Conservation (phyloP, 2,888 invertebrate genomes). For the Allacma fusca region DNA sequence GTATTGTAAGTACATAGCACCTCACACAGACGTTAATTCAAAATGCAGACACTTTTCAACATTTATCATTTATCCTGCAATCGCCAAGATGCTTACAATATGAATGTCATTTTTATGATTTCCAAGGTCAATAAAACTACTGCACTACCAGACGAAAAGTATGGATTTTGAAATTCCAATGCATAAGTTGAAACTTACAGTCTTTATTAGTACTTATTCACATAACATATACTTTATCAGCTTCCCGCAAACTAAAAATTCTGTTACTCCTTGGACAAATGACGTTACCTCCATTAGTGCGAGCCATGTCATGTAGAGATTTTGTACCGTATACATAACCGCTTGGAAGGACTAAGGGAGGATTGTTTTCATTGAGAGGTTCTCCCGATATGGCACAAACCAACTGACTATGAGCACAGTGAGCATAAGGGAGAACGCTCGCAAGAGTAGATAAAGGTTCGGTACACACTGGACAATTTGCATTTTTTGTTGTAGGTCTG, state of each 20-base stretch:
- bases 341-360: slow-evolving; percentile 98
- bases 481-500: slow-evolving; percentile 70
- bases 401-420: slow-evolving; percentile 93
- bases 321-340: slow-evolving; percentile 96
- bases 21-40: too few relatives aligned
- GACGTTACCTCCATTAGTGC: slow-evolving; percentile 87
- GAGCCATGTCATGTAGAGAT: slow-evolving; percentile 90
- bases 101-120: too few relatives aligned
- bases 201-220: too few relatives aligned
- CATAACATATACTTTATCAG: slow-evolving; percentile 98
- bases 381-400: slow-evolving; percentile 90
- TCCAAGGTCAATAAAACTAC: too few relatives aligned
- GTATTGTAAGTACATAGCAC: too few relatives aligned
- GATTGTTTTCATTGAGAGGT: slow-evolving; percentile 96
- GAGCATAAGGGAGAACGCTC: slow-evolving; percentile 83
- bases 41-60: too few relatives aligned
- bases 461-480: slow-evolving; percentile 92
- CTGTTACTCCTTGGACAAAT: slow-evolving; percentile 95
- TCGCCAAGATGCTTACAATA: too few relatives aligned
- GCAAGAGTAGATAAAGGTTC: slow-evolving; percentile 87
- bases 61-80: too few relatives aligned
- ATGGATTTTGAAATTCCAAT: too few relatives aligned
- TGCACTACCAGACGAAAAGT: too few relatives aligned
- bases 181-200: too few relatives aligned
- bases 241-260: slow-evolving; percentile 86